Evolutionary conservation across 2,797 vertebrate species (phyloP), one percentile per base, ranked within the genome.

Genomic region (Iguana delicatissima): DNA sequence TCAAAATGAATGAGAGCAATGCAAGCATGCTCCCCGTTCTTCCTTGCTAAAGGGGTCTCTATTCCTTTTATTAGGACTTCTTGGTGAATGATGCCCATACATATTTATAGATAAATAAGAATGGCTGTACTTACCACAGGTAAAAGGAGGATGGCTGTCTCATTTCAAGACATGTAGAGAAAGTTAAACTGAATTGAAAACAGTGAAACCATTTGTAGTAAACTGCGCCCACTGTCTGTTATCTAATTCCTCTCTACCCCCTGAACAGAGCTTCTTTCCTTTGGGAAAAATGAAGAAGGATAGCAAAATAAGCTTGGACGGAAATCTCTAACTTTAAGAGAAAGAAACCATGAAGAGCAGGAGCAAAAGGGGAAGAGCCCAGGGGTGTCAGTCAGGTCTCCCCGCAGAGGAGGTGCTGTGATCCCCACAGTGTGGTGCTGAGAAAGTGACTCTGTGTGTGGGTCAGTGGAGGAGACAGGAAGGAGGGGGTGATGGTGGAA

Each of bases 401-500:
- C 88, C 89, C 32, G 90, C 83, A 83, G 89, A 88, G 84, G 94
- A 95, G 92, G 87, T 82, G 50, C 86, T 94, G 91, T 92, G 91
- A 85, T 94, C 89, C 94, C 94, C 46, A 79, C 35, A 88, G 87
- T 87, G 24, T 74, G 91, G 95, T 91, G 92, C 94, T 87, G 92
- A 92, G 95, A 95, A 91, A 95, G 94, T 92, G 94, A 89, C 92
- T 96, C 94, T 89, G 90, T 93, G 93, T 76, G 94, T 93, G 96
- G 95, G 95, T 94, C 96, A 95, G 95, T 93, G 90, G 67, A 91
- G 92, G 90, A 90, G 59, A 92, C 94, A 92, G 89, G 92, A 94
- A 57, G 81, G 95, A 95, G 95, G 92, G 94, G 96, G 92, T 92
- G 94, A 95, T 95, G 96, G 97, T 95, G 96, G 93, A 96, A 96